Conservation (phyloP, 2,888 invertebrate species). For the Hydriomena furcata region DNA sequence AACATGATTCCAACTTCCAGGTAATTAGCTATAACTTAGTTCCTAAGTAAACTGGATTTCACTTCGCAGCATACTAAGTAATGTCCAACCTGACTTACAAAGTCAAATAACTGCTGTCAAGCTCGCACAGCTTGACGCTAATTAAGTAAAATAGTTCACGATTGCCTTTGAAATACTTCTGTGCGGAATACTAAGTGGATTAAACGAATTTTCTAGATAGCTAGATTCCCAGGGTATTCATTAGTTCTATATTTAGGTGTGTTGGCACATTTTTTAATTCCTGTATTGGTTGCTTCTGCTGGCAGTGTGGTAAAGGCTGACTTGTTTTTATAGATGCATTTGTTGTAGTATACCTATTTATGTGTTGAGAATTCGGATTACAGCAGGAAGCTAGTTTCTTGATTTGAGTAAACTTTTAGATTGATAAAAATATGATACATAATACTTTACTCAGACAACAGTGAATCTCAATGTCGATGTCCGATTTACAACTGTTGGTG, state of each 20-base stretch:
- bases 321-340: too few relatives aligned
- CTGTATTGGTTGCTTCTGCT: not conserved
- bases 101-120: slow-evolving; percentile 31
- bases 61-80: slow-evolving; percentile 26
- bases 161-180: slow-evolving; percentile 24
- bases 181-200: slow-evolving; percentile 24
- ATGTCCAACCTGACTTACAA: slow-evolving; percentile 24
- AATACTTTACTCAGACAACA: too few relatives aligned
- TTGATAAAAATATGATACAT: too few relatives aligned
- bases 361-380: too few relatives aligned
- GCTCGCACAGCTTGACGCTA: slow-evolving; percentile 25
- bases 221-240: slow-evolving; percentile 11
- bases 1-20: slow-evolving; percentile 6
- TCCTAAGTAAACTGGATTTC: slow-evolving; percentile 31
- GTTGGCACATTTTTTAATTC: slow-evolving; percentile 6
- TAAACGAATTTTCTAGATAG: slow-evolving; percentile 26
- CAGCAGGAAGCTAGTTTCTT: too few relatives aligned
- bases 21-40: slow-evolving; percentile 9
- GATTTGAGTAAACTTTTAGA: too few relatives aligned
- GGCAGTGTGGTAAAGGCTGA: not conserved
- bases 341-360: too few relatives aligned
- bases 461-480: not conserved
- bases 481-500: not conserved
- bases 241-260: slow-evolving; percentile 14
- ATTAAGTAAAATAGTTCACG: slow-evolving; percentile 33